A percentile compares a stretch with the other conserved stretches of the same genome.
These are phyloP conservation scores for Tetramorium parvispinum DNA, from an alignment of 1,140 invertebrate species.

Conservation along the genomic window DNA sequence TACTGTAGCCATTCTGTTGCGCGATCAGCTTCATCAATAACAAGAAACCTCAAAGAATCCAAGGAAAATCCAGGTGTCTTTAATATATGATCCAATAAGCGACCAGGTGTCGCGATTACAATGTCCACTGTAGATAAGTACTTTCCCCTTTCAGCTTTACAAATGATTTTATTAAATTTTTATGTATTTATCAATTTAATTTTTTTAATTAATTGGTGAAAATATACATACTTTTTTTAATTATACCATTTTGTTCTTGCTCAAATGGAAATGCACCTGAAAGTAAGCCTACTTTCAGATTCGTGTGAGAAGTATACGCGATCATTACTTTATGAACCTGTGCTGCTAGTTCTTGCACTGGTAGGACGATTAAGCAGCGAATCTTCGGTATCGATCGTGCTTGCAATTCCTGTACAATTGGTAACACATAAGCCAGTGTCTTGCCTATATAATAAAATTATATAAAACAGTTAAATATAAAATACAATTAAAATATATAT, in stretches of 20 bases:
- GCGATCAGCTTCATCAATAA: conserved; percentile 98
- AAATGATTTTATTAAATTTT: conserved; percentile 53
- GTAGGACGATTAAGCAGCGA: conserved; percentile 94
- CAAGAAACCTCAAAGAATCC: conserved; percentile 92
- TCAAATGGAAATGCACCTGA: conserved; percentile 91
- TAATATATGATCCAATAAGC: conserved; percentile 96
- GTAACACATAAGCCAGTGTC: conserved; percentile 97
- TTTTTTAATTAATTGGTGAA: not conserved
- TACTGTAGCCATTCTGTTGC: conserved; percentile 96
- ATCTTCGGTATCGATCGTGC: conserved; percentile 87
- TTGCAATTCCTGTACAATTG: conserved; percentile 92
- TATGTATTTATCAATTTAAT: conserved; percentile 7
- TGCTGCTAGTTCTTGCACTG: conserved; percentile 95
- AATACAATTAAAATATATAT: conserved; percentile 15
- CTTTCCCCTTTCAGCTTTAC: conserved; percentile 83
- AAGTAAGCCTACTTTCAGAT: conserved; percentile 91
- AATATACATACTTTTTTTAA: conserved; percentile 88
- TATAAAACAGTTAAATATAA: not conserved
- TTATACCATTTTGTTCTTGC: conserved; percentile 91
- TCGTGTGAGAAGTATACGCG: conserved; percentile 90
- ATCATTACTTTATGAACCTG: conserved; percentile 95
- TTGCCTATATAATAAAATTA: conserved; percentile 86
- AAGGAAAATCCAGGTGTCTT: conserved; percentile 95
- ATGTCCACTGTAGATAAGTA: conserved; percentile 92
- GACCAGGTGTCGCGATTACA: conserved; percentile 96